Base-by-base conservation (phyloP, 2,888 invertebrate species). In the Ellobium chinense region DNA sequence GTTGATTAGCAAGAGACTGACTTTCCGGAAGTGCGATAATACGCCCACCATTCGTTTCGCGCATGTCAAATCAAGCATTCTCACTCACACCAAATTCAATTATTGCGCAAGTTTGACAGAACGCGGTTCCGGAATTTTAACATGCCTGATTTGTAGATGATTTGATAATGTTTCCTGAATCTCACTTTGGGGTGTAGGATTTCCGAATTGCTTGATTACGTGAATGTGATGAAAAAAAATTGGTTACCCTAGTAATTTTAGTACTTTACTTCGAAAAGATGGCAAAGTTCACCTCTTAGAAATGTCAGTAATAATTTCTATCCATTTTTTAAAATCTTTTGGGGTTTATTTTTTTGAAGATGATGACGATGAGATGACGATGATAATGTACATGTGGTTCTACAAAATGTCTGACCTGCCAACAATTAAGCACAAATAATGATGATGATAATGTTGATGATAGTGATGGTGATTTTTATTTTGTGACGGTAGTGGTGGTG, bases 111-210 rank as follows among this genome's bases (percentile, higher is more conserved):
- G 31, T 54, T 21, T 63, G 3, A 56, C 54, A 63, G 29, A 31
- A 66, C 24, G 36, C 69, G 5, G 24, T 66, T 76, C 66, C 31
- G 21, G 29, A 76, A 66, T 54, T 76, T 76, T 21, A 66, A 54
- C 62, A 66, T 66, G 76, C 27, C 31, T 65, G 63, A 66, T 76
- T 34, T 54, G 36, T 5, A 12, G 24, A 54, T 31, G n/a, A 65
- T 29, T 27, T 31, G 29, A 65, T 29, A 29, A 12, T 29, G 27
- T 46, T 7, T 46, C 46, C 46, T 18, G 46, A 46, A 18, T 18
- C 46, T 7, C 46, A 46, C 46, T 58, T n/a, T 5, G 58, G 24
- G 4, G 27, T 68, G 68, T n/a, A 1, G 39, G 1, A 39, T 68
- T 39, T 1, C 36, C 4, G 63, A 39, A 58, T 60, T 21, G 31